A percentile compares a stretch with the other conserved stretches of the same genome.
phyloP scores from a whole-genome alignment of 2,888 invertebrate genomes.

The Ceramica pisi region DNA sequence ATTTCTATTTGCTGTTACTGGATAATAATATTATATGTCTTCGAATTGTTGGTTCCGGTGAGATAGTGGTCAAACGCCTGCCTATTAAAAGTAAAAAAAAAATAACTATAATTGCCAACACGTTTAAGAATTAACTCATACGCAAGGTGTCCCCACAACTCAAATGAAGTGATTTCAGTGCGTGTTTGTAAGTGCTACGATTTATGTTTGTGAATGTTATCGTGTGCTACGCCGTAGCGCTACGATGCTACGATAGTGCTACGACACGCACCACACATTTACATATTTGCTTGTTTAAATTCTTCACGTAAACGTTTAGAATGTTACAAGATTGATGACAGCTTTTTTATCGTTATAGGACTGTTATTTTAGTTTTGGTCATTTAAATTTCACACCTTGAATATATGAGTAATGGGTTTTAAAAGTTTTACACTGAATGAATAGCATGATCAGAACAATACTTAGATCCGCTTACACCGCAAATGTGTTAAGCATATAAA shows the following conservation, averaged over 20 bases:
- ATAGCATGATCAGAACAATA: too few relatives aligned
- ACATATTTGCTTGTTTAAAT: slow-evolving; percentile 46
- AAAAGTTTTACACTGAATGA: not conserved
- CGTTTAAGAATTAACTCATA: slow-evolving; percentile 19
- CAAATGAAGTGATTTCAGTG: slow-evolving; percentile 51
- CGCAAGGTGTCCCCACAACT: slow-evolving; percentile 44
- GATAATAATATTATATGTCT: too few relatives aligned
- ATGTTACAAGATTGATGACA: slow-evolving; percentile 39
- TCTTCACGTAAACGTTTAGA: slow-evolving; percentile 32
- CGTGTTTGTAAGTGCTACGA: slow-evolving; percentile 65
- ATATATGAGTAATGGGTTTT: not conserved
- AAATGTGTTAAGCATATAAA: too few relatives aligned
- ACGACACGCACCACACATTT: slow-evolving; percentile 58
- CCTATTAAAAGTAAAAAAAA: too few relatives aligned
- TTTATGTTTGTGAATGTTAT: slow-evolving; percentile 58
- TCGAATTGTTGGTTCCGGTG: too few relatives aligned
- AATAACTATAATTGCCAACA: not conserved
- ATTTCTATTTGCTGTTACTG: too few relatives aligned
- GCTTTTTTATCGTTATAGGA: slow-evolving; percentile 1
- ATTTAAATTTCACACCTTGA: not conserved
- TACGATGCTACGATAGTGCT: slow-evolving; percentile 60
- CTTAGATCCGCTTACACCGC: too few relatives aligned
- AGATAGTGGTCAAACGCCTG: too few relatives aligned
- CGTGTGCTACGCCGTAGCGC: slow-evolving; percentile 59
- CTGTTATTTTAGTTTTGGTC: not conserved